Conservation (phyloP, 2,113 vertebrate genomes). For the Pelmatolapia mariae region DNA sequence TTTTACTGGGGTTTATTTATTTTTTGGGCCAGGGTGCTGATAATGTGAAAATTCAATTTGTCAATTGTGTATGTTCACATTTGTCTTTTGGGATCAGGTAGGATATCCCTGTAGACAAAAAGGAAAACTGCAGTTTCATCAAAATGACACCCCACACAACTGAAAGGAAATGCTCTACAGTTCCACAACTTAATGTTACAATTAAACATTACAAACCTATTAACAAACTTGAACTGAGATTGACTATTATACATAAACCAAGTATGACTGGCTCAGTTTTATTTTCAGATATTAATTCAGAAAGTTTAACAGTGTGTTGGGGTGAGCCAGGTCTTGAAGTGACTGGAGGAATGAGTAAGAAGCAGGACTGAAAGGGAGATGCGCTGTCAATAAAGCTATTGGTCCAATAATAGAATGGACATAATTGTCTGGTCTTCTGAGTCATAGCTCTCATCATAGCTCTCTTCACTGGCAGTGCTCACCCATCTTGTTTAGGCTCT, state of each 20-base stretch:
- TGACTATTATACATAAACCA: background rate
- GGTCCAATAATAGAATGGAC: constrained; percentile 33
- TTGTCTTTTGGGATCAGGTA: background rate
- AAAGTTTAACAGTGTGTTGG: background rate
- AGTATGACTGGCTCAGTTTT: background rate
- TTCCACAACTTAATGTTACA: background rate
- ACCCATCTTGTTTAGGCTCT: constrained; percentile 46
- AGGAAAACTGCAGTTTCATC: background rate
- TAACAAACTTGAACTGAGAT: background rate
- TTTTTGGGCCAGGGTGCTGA: background rate
- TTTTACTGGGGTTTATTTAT: background rate
- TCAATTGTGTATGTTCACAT: background rate
- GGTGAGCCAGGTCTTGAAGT: background rate
- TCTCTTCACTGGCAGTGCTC: constrained; percentile 13
- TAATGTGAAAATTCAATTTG: background rate
- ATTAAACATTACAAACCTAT: background rate
- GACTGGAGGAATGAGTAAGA: constrained; percentile 1
- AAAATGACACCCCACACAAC: background rate
- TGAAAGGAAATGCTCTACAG: background rate
- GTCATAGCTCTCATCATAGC: constrained; percentile 25
- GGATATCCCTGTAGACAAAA: background rate
- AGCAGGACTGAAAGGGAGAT: background rate
- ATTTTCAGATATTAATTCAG: background rate
- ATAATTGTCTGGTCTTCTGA: constrained; percentile 50
- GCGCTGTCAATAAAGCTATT: constrained; percentile 13